A percentile compares a stretch with the other conserved stretches of the same genome.
phyloP scores from a whole-genome alignment of 2,113 vertebrate species.

The Phyllopteryx taeniolatus region DNA sequence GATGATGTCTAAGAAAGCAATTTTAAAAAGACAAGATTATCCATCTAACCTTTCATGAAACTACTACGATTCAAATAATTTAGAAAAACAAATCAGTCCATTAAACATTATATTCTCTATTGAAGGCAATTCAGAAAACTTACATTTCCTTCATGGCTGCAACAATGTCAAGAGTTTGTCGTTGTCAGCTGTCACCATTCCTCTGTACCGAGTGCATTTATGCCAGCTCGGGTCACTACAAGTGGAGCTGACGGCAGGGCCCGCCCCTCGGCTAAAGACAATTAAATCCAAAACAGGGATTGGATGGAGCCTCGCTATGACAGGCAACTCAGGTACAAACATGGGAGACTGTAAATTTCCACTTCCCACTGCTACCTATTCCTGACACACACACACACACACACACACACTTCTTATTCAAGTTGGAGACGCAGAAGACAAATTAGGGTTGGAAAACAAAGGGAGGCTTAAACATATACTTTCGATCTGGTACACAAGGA shows the following conservation, averaged over 20 bases:
- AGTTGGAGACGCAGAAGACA: slow-evolving; percentile 41
- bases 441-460: slow-evolving; percentile 4
- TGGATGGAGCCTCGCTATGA: slow-evolving; percentile 54
- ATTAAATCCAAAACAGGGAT: slow-evolving; percentile 69
- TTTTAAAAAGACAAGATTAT: not conserved
- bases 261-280: slow-evolving; percentile 69
- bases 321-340: slow-evolving; percentile 64
- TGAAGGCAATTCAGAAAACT: slow-evolving; percentile 48
- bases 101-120: not conserved
- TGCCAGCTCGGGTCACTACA: slow-evolving; percentile 55
- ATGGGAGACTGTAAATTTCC: slow-evolving; percentile 74
- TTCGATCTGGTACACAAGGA: not conserved
- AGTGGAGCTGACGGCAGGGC: slow-evolving; percentile 58
- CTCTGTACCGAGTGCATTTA: slow-evolving; percentile 67
- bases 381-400: slow-evolving; percentile 5
- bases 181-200: slow-evolving; percentile 72
- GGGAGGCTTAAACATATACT: not conserved
- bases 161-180: slow-evolving; percentile 50
- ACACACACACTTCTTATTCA: slow-evolving; percentile 43
- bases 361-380: slow-evolving; percentile 51
- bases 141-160: slow-evolving; percentile 77
- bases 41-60: not conserved
- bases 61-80: not conserved
- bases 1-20: not conserved
- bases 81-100: not conserved